These are phyloP conservation scores for Euclidia mi DNA, from an alignment of 2,888 invertebrate genomes.

Conservation along the genomic window DNA sequence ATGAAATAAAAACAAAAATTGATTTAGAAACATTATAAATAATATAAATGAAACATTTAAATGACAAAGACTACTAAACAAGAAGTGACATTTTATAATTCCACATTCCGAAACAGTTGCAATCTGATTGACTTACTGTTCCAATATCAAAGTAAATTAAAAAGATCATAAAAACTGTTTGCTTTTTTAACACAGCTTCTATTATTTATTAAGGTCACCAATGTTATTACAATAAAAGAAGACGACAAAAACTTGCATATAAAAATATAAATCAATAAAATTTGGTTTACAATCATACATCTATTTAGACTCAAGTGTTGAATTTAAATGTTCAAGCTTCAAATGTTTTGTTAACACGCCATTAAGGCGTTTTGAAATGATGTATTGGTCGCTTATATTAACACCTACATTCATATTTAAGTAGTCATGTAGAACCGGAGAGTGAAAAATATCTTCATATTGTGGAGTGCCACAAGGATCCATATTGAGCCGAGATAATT, in stretches of 20 bases:
- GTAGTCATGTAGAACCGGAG: background rate
- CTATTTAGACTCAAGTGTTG: constrained; percentile 1
- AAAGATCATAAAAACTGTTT: background rate
- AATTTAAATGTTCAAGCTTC: constrained; percentile 2
- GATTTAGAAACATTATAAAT: constrained; percentile 1
- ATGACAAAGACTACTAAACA: constrained; percentile 3
- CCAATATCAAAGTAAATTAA: constrained; percentile 1
- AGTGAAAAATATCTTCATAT: background rate
- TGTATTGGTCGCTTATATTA: constrained; percentile 4
- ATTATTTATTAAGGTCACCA: constrained; percentile 13
- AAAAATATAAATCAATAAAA: constrained; percentile 7
- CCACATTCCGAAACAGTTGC: background rate
- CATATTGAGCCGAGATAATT: background rate
- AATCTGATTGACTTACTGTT: constrained; percentile 1
- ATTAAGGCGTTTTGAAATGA: constrained; percentile 3
- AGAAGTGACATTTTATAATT: constrained; percentile 7
- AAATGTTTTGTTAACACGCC: constrained; percentile 4
- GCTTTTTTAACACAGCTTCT: constrained; percentile 3
- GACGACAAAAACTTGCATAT: constrained; percentile 3
- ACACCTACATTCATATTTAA: constrained; percentile 1
- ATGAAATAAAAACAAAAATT: constrained; percentile 3
- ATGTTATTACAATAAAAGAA: constrained; percentile 10
- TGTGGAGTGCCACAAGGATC: background rate
- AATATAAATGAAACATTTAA: constrained; percentile 14
- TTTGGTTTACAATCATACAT: constrained; percentile 4